Percentiles rank a stretch among this genome's conserved stretches.
Evolutionary conservation across 1,140 invertebrate genomes (phyloP).

Genomic region (Acyrthosiphon pisum): DNA sequence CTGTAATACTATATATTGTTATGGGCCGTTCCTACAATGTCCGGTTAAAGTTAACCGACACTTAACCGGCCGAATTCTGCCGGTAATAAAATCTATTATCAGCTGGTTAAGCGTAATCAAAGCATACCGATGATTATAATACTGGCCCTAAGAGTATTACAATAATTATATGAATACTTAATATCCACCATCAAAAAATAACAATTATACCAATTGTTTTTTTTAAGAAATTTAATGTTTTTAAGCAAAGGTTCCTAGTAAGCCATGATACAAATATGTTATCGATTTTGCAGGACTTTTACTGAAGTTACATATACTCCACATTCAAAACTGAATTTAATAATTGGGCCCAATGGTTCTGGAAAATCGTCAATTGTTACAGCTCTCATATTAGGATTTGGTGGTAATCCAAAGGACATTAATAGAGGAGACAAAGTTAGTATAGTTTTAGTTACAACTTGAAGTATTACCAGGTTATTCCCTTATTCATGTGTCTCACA

Average conservation of each 20-base stretch:
- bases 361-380: conserved; percentile 97
- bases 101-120: too few species aligned
- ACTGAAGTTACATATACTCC: conserved; percentile 72
- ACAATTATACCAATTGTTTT: neutral
- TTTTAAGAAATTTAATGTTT: neutral
- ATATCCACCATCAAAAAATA: neutral
- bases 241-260: neutral
- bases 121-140: too few species aligned
- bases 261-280: conserved; percentile 14
- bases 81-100: too few species aligned
- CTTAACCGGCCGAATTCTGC: too few species aligned
- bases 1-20: too few species aligned
- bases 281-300: conserved; percentile 71
- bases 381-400: conserved; percentile 91
- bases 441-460: conserved; percentile 49
- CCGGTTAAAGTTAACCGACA: too few species aligned
- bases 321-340: conserved; percentile 84
- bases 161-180: neutral
- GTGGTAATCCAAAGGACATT: conserved; percentile 76
- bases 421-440: conserved; percentile 73
- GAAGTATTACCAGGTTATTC: neutral
- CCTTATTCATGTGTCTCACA: neutral
- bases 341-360: conserved; percentile 95
- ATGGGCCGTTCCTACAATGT: too few species aligned
- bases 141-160: neutral